Percentiles rank a stretch among this genome's conserved stretches.
These are phyloP conservation scores for Agonum fuliginosum DNA, from an alignment of 2,888 invertebrate species.

Conservation along the genomic window DNA sequence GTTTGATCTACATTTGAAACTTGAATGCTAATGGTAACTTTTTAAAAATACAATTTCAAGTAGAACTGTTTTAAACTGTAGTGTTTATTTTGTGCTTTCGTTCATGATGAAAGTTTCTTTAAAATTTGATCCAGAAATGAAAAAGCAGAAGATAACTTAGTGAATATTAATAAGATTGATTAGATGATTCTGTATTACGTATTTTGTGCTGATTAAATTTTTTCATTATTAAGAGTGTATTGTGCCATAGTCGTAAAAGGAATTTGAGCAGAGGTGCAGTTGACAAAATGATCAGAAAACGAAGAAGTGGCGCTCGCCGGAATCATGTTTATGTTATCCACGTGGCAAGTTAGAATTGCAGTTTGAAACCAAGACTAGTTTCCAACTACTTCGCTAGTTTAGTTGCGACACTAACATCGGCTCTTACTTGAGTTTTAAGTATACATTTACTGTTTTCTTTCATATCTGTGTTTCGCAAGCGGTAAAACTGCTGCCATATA, in stretches of 20 bases:
- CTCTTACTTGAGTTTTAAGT: slow-evolving; percentile 52
- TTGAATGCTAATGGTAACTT: slow-evolving; percentile 27
- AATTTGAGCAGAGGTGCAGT: slow-evolving; percentile 8
- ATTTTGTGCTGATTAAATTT: background rate
- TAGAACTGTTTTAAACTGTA: background rate
- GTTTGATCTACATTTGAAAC: background rate
- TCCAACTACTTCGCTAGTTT: slow-evolving; percentile 52
- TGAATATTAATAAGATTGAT: background rate
- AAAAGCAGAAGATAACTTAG: background rate
- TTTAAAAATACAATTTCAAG: background rate
- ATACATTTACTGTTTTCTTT: slow-evolving; percentile 58
- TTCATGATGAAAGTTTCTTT: background rate
- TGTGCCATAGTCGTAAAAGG: background rate
- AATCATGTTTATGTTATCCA: slow-evolving; percentile 47
- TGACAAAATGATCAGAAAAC: too few relatives aligned
- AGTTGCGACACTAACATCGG: slow-evolving; percentile 41
- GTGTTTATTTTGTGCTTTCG: slow-evolving; percentile 2
- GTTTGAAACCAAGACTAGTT: slow-evolving; percentile 36
- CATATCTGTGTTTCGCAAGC: slow-evolving; percentile 54
- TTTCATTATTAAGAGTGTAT: slow-evolving; percentile 25
- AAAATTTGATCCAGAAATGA: slow-evolving; percentile 6
- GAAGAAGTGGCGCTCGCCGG: too few relatives aligned
- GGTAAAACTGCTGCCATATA: slow-evolving; percentile 49
- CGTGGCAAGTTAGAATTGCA: slow-evolving; percentile 51
- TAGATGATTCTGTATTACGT: background rate